Base-by-base conservation (phyloP, 2,797 vertebrate genomes). In the Macrochelys suwanniensis region DNA sequence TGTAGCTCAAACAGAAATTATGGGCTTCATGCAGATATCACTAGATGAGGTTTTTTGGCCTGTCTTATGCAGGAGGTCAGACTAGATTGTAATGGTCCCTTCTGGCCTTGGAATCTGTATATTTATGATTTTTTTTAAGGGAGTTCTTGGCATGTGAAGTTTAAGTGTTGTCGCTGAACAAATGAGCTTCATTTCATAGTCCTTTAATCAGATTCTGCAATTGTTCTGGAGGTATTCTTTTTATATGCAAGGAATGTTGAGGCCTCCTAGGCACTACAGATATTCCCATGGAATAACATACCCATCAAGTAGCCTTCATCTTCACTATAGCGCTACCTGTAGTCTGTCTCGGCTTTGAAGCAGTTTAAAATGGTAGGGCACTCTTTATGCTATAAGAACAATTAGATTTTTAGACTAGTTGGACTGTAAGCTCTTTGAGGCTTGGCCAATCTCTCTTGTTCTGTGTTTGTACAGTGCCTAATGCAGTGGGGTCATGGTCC, bases 51-150 rank as follows among this genome's bases (percentile, higher is more conserved):
- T 82, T 89, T 56, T 82, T 90, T 51, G 1, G 42, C 21, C 76
- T 77, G 23, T 88, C 5, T 57, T 89, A 19, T 0, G 1, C 45
- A 86, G 81, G 17, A 87, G 76, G 33, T 7, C 82, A 54, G 12
- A 85, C 53, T 91, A 50, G 92, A 88, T 11, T 33, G 23, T 31
- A 82, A 3, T 71, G 5, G 1, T 85, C 87, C 87, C 50, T 90
- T 89, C 68, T 93, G 5, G 28, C 2, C 13, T 61, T 61, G 28
- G 28, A 61, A 33, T 33, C 28, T 61, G 28, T 33, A 28, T 7
- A 61, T 61, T 61, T 61, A 61, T 23, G 3, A 71, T 68, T 47
- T 88, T 79, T 80, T 82, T 95, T 95, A 82, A 94, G 89, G 92
- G 11, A 47, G 47, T 92, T 71, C 84, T 87, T 80, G 13, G n/a